A percentile compares a stretch with the other conserved stretches of the same genome.
These are phyloP conservation scores for Mesoclemmys tuberculata DNA, from an alignment of 2,113 vertebrate species.

Conservation along the genomic window DNA sequence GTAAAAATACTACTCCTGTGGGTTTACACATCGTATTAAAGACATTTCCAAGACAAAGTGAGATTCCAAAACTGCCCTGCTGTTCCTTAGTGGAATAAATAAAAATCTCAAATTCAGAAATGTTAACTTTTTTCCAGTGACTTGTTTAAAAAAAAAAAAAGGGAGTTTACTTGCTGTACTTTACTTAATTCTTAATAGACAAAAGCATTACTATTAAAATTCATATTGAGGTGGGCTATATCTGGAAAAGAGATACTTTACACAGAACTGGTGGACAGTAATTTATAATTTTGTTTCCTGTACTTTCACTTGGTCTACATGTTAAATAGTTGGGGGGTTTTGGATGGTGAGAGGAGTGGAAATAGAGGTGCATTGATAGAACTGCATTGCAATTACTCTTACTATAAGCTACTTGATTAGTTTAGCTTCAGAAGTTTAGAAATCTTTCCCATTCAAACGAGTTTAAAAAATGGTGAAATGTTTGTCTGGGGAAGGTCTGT, in stretches of 20 bases:
- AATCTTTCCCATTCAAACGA: not conserved
- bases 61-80: conserved; percentile 73
- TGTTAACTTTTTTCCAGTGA: conserved; percentile 49
- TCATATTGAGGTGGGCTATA: not conserved
- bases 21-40: conserved; percentile 57
- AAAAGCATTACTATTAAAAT: not conserved
- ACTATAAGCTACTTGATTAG: not conserved
- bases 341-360: not conserved
- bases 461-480: not conserved
- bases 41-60: conserved; percentile 53
- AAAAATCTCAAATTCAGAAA: conserved; percentile 69
- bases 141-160: no score
- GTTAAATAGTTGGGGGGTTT: not conserved
- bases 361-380: not conserved
- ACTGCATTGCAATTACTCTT: not conserved
- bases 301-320: not conserved
- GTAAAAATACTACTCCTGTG: conserved; percentile 64
- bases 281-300: not conserved
- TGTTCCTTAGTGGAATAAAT: conserved; percentile 83
- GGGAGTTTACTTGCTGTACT: not conserved
- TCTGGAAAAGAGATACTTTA: not conserved
- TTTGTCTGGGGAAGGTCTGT: not conserved
- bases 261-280: not conserved
- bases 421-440: not conserved
- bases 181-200: not conserved